These are phyloP conservation scores for Lutjanus erythropterus DNA, from an alignment of 2,113 vertebrate genomes.

Conservation along the genomic window DNA sequence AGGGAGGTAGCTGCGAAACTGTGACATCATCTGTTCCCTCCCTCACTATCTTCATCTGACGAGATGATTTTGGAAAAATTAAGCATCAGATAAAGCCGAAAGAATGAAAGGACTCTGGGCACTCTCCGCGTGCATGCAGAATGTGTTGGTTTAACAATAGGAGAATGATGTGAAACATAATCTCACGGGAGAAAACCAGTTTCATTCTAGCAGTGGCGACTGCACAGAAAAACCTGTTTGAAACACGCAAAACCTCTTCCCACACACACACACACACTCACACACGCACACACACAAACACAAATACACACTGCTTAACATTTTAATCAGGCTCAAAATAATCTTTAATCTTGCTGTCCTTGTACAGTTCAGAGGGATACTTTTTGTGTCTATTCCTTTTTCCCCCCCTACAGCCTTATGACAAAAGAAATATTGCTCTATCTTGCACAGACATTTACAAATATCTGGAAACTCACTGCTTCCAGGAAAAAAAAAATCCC, in stretches of 20 bases:
- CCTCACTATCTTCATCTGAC: neutral
- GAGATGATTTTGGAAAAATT: constrained; percentile 5
- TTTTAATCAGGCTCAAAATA: constrained; percentile 17
- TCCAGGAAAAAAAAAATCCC: too few relatives aligned
- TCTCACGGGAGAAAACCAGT: constrained; percentile 39
- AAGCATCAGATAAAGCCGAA: neutral
- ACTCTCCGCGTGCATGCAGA: neutral
- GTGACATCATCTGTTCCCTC: constrained; percentile 54
- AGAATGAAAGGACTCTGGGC: neutral
- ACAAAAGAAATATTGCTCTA: neutral
- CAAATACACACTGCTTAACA: constrained; percentile 1
- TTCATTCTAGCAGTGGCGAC: constrained; percentile 12
- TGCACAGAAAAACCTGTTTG: constrained; percentile 63
- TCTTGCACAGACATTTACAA: too few relatives aligned
- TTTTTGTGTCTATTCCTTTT: neutral
- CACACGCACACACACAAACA: constrained; percentile 1
- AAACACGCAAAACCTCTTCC: constrained; percentile 13
- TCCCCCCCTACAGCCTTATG: neutral
- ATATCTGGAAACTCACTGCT: too few relatives aligned
- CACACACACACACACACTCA: constrained; percentile 1
- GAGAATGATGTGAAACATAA: constrained; percentile 37
- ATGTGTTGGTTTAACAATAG: constrained; percentile 18
- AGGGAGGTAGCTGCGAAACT: constrained; percentile 17
- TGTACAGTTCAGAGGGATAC: constrained; percentile 2
- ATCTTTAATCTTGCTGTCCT: constrained; percentile 36